These are phyloP conservation scores for Chaitophorus viminalis DNA, from an alignment of 2,888 invertebrate genomes.

Conservation along the genomic window DNA sequence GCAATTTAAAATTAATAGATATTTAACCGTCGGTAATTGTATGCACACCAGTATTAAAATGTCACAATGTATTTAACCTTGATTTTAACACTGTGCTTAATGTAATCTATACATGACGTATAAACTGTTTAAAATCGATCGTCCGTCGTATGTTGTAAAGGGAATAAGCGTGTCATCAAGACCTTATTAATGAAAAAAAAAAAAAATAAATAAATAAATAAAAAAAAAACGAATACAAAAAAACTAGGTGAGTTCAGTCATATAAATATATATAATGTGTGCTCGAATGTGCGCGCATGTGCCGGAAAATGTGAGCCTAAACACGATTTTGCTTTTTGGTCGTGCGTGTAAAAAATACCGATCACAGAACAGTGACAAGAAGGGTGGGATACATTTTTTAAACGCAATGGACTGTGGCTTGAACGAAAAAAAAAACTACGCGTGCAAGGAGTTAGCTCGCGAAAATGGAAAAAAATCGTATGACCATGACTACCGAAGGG, in stretches of 20 bases:
- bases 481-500: no score
- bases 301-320: background rate
- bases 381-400: background rate
- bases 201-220: no score
- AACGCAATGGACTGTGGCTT: background rate
- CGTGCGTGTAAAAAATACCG: background rate
- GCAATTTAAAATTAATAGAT: background rate
- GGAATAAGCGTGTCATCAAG: no score
- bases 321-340: slow-evolving; percentile 56
- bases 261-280: background rate
- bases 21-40: background rate
- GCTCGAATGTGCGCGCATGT: background rate
- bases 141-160: background rate
- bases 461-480: background rate
- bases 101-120: no score
- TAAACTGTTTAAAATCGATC: background rate
- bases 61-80: background rate
- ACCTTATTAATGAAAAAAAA: no score
- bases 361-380: background rate
- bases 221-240: no score
- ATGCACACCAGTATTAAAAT: no score
- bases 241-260: background rate
- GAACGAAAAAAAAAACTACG: background rate
- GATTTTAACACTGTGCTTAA: no score
- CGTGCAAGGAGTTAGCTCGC: background rate